Conservation (phyloP, 2,888 invertebrate genomes). For the Hartigia nigra region DNA sequence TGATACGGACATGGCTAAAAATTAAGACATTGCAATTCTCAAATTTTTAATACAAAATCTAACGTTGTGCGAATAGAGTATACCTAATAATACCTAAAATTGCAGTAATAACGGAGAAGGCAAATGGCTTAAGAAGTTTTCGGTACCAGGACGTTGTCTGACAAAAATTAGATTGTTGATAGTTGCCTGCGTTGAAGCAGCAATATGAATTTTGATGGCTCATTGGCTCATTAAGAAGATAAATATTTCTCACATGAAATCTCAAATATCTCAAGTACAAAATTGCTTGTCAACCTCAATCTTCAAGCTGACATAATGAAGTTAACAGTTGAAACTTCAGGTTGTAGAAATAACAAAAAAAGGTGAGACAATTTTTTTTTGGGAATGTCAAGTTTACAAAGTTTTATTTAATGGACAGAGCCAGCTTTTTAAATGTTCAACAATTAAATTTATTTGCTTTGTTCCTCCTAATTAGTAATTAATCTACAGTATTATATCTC, state of each 20-base stretch:
- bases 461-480: background rate
- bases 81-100: conserved; percentile 47
- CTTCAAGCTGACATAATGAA: background rate
- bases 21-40: background rate
- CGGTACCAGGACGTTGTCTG: conserved; percentile 42
- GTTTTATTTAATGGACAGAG: background rate
- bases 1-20: conserved; percentile 56
- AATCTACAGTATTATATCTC: background rate
- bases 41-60: background rate
- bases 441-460: background rate
- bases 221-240: conserved; percentile 40
- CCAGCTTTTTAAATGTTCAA: background rate
- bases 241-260: background rate
- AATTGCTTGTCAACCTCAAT: background rate
- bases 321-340: background rate
- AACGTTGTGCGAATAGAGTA: background rate
- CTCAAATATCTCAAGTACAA: background rate
- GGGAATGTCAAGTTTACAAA: background rate
- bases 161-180: conserved; percentile 35
- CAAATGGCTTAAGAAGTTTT: conserved; percentile 50
- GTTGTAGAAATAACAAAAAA: background rate
- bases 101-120: conserved; percentile 54
- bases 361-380: background rate
- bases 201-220: conserved; percentile 46
- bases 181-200: conserved; percentile 48